Percentiles rank a stretch among this genome's conserved stretches.
Evolutionary conservation across 2,888 invertebrate genomes (phyloP).

Genomic region (Hirtodrosophila alboralis): DNA sequence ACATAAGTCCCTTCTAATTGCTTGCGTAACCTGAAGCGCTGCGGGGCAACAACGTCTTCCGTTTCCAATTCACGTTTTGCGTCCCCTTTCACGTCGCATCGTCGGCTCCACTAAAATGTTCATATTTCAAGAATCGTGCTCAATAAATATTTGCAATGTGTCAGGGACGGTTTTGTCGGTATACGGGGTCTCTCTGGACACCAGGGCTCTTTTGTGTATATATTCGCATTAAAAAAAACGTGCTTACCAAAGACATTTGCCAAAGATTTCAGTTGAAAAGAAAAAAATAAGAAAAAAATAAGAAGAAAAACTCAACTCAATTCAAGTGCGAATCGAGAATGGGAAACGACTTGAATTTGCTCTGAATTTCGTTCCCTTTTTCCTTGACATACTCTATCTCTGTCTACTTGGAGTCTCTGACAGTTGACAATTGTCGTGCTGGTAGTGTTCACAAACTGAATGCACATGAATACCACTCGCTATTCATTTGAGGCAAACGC

Average conservation of each 20-base stretch:
- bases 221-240: constrained; percentile 64
- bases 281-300: constrained; percentile 24
- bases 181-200: constrained; percentile 2
- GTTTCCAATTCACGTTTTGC: constrained; percentile 33
- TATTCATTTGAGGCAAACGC: constrained; percentile 71
- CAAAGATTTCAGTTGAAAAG: constrained; percentile 40
- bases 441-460: constrained; percentile 52
- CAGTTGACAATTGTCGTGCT: constrained; percentile 44
- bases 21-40: constrained; percentile 74
- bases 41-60: constrained; percentile 46
- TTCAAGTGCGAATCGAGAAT: constrained; percentile 49
- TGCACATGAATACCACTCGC: constrained; percentile 67
- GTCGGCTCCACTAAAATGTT: constrained; percentile 57
- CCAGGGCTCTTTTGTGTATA: constrained; percentile 22
- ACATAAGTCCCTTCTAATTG: constrained; percentile 72
- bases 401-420: neutral
- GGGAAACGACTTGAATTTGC: constrained; percentile 3
- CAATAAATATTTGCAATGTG: constrained; percentile 73
- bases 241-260: constrained; percentile 64
- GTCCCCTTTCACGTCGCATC: constrained; percentile 3
- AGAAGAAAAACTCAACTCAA: too few relatives aligned
- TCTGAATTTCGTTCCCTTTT: neutral
- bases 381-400: neutral
- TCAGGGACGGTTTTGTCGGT: constrained; percentile 18
- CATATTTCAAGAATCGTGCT: constrained; percentile 76